Evolutionary conservation across 2,113 vertebrate species (phyloP).

Genomic region (Chionodraco myersi): DNA sequence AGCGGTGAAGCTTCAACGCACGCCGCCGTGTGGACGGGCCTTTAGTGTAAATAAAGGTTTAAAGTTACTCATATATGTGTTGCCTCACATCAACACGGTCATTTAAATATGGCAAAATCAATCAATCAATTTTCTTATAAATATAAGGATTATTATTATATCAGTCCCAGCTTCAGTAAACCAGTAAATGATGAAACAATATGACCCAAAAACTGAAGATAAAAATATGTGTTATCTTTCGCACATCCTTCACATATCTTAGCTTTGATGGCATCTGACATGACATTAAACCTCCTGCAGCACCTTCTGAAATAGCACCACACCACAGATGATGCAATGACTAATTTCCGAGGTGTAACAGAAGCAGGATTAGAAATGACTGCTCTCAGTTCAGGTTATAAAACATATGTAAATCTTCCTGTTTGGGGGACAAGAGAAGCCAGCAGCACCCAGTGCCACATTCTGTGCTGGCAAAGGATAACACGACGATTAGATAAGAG

Average conservation of each 20-base stretch:
- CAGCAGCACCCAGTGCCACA: constrained; percentile 13
- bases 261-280: not conserved
- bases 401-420: not conserved
- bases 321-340: constrained; percentile 25
- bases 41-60: too few relatives aligned
- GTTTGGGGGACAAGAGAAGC: constrained; percentile 7
- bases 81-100: too few relatives aligned
- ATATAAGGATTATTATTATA: not conserved
- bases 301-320: constrained; percentile 8
- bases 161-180: not conserved
- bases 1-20: too few relatives aligned
- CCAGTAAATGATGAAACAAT: not conserved
- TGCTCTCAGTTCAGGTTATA: not conserved
- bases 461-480: constrained; percentile 36
- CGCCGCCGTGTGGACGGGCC: too few relatives aligned
- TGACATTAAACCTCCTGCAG: constrained; percentile 13
- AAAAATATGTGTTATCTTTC: not conserved
- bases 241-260: not conserved
- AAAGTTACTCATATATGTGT: too few relatives aligned
- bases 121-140: not conserved
- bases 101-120: too few relatives aligned
- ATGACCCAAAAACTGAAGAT: not conserved
- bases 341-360: constrained; percentile 1
- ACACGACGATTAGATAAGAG: constrained; percentile 55
- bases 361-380: constrained; percentile 14